phyloP scores from a whole-genome alignment of 2,888 invertebrate species.

The Scelioninae gen. 1 region DNA sequence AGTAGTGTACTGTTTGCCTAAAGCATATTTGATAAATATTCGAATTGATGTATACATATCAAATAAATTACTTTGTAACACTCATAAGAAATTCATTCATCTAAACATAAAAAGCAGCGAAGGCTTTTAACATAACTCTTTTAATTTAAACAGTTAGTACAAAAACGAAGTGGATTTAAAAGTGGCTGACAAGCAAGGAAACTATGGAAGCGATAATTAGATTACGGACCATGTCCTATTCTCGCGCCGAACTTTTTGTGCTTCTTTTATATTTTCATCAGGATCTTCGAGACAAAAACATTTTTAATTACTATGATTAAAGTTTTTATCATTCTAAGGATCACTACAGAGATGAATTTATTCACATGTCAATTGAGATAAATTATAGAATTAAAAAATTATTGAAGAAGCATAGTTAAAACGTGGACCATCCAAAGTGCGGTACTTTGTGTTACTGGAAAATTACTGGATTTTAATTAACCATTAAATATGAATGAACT shows the following conservation, averaged over 20 bases:
- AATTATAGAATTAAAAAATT: background rate
- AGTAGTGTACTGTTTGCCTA: background rate
- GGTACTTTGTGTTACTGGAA: too few species aligned
- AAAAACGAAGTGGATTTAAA: conserved; percentile 35
- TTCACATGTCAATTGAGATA: conserved; percentile 1
- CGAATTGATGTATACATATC: conserved; percentile 82
- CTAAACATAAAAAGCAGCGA: conserved; percentile 72
- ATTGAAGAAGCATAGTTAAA: too few species aligned
- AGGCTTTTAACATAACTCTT: conserved; percentile 63
- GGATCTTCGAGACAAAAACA: conserved; percentile 23
- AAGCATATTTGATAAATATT: conserved; percentile 71
- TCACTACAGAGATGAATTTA: background rate
- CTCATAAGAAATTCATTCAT: conserved; percentile 74
- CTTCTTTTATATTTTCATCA: conserved; percentile 33
- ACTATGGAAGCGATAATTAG: conserved; percentile 35
- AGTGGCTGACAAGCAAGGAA: conserved; percentile 30
- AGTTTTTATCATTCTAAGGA: background rate
- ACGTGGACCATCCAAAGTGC: too few species aligned
- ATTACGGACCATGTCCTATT: conserved; percentile 38
- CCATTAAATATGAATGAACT: too few species aligned
- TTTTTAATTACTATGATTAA: conserved; percentile 25
- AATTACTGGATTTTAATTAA: too few species aligned
- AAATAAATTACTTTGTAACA: conserved; percentile 85
- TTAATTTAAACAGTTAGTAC: conserved; percentile 29
- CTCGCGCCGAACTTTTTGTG: conserved; percentile 28